A percentile compares a stretch with the other conserved stretches of the same genome.
phyloP scores from a whole-genome alignment of 2,113 vertebrate species.

The Osmerus mordax region DNA sequence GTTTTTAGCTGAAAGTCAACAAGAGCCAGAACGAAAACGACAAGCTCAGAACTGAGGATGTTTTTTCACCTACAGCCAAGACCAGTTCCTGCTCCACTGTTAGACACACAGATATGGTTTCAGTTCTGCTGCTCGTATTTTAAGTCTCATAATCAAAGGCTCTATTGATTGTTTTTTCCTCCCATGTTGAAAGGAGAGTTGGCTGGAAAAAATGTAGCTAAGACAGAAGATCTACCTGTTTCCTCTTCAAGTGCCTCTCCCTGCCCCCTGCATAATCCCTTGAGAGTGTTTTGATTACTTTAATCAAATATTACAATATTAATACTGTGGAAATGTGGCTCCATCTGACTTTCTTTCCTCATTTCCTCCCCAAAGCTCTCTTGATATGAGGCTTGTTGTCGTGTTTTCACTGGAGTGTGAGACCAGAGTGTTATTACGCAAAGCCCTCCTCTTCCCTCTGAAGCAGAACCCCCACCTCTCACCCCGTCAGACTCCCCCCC shows the following conservation, averaged over 20 bases:
- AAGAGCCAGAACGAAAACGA: slow-evolving; percentile 68
- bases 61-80: slow-evolving; percentile 67
- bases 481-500: background rate
- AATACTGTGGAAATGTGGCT: slow-evolving; percentile 65
- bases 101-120: slow-evolving; percentile 63
- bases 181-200: slow-evolving; percentile 46
- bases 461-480: background rate
- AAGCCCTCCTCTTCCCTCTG: too few species aligned
- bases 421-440: slow-evolving; percentile 30
- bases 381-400: slow-evolving; percentile 65
- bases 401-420: slow-evolving; percentile 59
- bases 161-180: slow-evolving; percentile 31
- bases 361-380: slow-evolving; percentile 68
- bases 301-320: slow-evolving; percentile 61
- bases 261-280: slow-evolving; percentile 29
- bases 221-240: slow-evolving; percentile 60
- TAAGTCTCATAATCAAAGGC: slow-evolving; percentile 52
- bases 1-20: slow-evolving; percentile 69
- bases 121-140: slow-evolving; percentile 58
- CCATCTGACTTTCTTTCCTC: slow-evolving; percentile 56
- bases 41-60: slow-evolving; percentile 66
- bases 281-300: slow-evolving; percentile 63
- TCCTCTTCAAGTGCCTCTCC: slow-evolving; percentile 22
- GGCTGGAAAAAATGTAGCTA: slow-evolving; percentile 41
- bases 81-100: slow-evolving; percentile 59